A percentile compares a stretch with the other conserved stretches of the same genome.
These are phyloP conservation scores for Picathartes gymnocephalus DNA, from an alignment of 2,113 vertebrate species.

Conservation along the genomic window DNA sequence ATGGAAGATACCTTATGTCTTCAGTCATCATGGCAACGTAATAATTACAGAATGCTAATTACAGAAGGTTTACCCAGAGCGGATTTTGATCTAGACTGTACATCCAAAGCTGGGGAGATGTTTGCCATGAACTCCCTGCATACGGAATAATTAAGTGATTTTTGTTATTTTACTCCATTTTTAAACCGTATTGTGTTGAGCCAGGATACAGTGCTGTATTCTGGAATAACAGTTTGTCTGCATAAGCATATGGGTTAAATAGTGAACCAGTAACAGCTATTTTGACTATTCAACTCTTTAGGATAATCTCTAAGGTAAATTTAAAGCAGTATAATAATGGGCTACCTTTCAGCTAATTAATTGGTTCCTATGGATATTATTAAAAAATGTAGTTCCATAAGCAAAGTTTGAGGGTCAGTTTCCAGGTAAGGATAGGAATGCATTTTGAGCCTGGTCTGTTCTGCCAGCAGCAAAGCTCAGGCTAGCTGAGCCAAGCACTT, in stretches of 20 bases:
- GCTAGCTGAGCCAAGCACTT: neutral
- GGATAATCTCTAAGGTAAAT: neutral
- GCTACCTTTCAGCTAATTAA: neutral
- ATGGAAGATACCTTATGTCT: neutral
- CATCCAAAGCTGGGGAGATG: neutral
- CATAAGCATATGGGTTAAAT: neutral
- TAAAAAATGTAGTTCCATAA: neutral
- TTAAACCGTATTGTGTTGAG: neutral
- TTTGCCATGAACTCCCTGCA: neutral
- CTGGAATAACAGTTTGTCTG: neutral
- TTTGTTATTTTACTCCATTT: neutral
- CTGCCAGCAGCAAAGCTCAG: accelerated
- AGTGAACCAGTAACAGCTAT: neutral
- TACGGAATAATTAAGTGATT: neutral
- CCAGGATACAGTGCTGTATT: neutral
- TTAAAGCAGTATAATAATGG: neutral
- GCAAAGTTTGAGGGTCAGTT: neutral
- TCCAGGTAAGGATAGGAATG: neutral
- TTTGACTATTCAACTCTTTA: neutral
- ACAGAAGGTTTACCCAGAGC: neutral
- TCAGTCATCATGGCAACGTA: neutral
- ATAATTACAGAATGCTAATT: slow-evolving; percentile 20
- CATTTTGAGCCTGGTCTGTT: neutral
- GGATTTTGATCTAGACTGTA: neutral
- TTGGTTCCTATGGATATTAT: neutral